Conservation (phyloP, 2,888 invertebrate species). For the Philaethria dido region DNA sequence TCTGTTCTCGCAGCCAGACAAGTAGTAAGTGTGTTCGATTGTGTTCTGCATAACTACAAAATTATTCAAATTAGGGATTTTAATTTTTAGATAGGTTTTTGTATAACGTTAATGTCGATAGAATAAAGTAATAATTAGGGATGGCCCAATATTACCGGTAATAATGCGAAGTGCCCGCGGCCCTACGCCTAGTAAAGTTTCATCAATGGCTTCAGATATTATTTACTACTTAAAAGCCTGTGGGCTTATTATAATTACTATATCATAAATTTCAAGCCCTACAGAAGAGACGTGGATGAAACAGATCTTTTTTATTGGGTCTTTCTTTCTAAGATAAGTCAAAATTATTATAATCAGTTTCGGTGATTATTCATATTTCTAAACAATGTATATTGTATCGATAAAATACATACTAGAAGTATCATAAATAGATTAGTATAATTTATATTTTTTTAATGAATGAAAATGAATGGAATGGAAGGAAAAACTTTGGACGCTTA, state of each 20-base stretch:
- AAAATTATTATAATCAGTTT: neutral
- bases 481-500: too few species aligned
- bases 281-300: constrained; percentile 1
- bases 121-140: constrained; percentile 35
- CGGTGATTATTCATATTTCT: neutral
- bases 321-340: neutral
- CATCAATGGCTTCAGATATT: constrained; percentile 36
- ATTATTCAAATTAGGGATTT: constrained; percentile 16
- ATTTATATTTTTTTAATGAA: too few species aligned
- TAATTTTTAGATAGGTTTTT: neutral
- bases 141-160: constrained; percentile 31
- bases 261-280: constrained; percentile 32
- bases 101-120: constrained; percentile 13
- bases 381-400: neutral
- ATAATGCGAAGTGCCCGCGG: constrained; percentile 35
- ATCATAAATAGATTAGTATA: too few species aligned
- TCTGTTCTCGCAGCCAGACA: neutral
- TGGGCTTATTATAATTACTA: constrained; percentile 33
- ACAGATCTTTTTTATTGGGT: constrained; percentile 16
- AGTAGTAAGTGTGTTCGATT: neutral
- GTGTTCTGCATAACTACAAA: constrained; percentile 3
- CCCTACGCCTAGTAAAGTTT: constrained; percentile 39
- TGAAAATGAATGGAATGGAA: too few species aligned
- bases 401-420: too few species aligned
- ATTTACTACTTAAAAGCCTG: constrained; percentile 37